Base-by-base conservation (phyloP, 2,888 invertebrate species). In the Xanthia togata region DNA sequence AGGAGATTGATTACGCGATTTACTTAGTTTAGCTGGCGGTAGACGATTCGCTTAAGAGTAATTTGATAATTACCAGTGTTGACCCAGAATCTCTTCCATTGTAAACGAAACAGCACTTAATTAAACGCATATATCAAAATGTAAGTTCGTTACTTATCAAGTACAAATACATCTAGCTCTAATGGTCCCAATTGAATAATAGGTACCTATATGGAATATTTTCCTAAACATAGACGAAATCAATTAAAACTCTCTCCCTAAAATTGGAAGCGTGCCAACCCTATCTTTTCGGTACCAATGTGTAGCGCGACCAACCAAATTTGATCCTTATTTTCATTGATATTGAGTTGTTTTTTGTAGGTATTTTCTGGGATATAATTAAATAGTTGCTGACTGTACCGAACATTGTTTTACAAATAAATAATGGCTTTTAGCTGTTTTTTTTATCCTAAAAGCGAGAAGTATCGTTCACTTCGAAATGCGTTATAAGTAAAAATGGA, bases 241-340 rank as follows among this genome's bases (percentile, higher is more conserved):
- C 90, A 91, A 91, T 91, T 91, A 89, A 89, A 89, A 87, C 83
- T 83, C 81, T 17, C 74, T 75, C 85, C 81, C 81, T 78, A 80
- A 79, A 79, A 73, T 84, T 89, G 89, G 89, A 82, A 41, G 35
- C 59, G 59, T 64, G 87, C 89, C 88, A 89, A 83, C 84, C 87
- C 83, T 87, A 83, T 70, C 78, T 47, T 65, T 79, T 76, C 35
- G 20, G 26, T 47, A 47, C 23, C 65, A 26, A 57, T 47, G 47
- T 65, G 35, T 65, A 73, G 50, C 31, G 8, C 20, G 38, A 70
- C 8, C 23, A 73, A 47, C 4, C 73, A 12, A 88, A 67, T 69
- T 78, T 72, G 65, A 73, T 68, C 67, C 65, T 70, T 84, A 72
- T 64, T 1, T 2, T 14, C 6, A 12, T 6, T 0, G 1, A 0